Conservation (phyloP, 2,888 invertebrate species). For the Bugulina stolonifera region DNA sequence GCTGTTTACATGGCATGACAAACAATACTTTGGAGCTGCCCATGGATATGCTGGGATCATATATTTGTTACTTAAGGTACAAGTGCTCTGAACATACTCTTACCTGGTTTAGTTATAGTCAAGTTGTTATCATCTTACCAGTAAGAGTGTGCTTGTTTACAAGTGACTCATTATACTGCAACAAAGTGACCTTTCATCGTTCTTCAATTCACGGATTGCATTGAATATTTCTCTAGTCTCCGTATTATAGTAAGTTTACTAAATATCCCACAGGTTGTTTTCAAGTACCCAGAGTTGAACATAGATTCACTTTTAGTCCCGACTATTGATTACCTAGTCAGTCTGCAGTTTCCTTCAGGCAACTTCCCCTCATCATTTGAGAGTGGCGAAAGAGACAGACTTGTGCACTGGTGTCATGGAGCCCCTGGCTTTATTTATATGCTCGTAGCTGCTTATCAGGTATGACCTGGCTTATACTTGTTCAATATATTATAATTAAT, state of each 20-base stretch:
- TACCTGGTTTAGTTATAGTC: too few relatives aligned
- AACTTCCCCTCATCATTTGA: slow-evolving; percentile 71
- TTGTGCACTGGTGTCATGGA: slow-evolving; percentile 93
- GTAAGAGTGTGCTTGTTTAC: too few relatives aligned
- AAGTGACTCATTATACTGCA: too few relatives aligned
- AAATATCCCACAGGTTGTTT: slow-evolving; percentile 2
- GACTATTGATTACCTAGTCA: slow-evolving; percentile 52
- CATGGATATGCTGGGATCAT: slow-evolving; percentile 83
- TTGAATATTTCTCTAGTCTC: too few relatives aligned
- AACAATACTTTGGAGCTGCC: slow-evolving; percentile 79
- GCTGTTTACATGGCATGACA: slow-evolving; percentile 80
- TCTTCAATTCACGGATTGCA: too few relatives aligned
- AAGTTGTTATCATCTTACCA: too few relatives aligned
- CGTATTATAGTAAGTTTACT: too few relatives aligned
- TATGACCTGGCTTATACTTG: slow-evolving; percentile 30
- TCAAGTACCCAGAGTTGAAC: slow-evolving; percentile 30
- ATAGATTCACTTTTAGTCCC: slow-evolving; percentile 43
- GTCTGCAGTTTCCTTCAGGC: slow-evolving; percentile 53
- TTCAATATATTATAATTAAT: too few relatives aligned
- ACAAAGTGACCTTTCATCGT: too few relatives aligned
- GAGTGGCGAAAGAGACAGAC: slow-evolving; percentile 62
- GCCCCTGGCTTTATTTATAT: slow-evolving; percentile 77
- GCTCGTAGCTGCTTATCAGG: slow-evolving; percentile 53
- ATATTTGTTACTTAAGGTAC: slow-evolving; percentile 62
- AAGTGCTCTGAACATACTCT: background rate